A percentile compares a stretch with the other conserved stretches of the same genome.
These are phyloP conservation scores for Ricordea florida DNA, from an alignment of 92 coral and sea anemone species.

Conservation along the genomic window DNA sequence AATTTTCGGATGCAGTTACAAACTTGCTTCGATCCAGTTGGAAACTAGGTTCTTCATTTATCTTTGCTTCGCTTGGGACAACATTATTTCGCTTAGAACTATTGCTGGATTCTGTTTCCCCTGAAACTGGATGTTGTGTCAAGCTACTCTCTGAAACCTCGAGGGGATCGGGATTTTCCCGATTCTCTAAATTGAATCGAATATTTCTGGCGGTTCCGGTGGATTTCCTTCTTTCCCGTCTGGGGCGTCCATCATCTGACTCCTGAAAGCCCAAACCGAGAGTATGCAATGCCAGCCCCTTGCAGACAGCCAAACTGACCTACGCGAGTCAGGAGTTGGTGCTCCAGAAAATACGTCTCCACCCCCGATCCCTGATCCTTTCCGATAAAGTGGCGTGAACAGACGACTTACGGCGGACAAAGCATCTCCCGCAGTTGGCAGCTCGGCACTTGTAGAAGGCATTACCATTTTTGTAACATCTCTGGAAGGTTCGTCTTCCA, in stretches of 20 bases:
- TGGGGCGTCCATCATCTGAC: not conserved
- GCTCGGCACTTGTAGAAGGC: slow-evolving; percentile 1
- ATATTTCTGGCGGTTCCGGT: slow-evolving; percentile 15
- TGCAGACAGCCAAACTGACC: not conserved
- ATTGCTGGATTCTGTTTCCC: not conserved
- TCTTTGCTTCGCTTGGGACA: slow-evolving; percentile 1
- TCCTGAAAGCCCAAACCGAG: not conserved
- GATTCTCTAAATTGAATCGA: not conserved
- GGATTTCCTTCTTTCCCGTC: slow-evolving; percentile 24
- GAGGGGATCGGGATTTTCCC: not conserved
- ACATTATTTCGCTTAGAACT: slow-evolving; percentile 19
- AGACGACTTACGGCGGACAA: slow-evolving; percentile 27
- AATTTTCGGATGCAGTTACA: slow-evolving; percentile 59
- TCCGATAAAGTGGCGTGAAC: slow-evolving; percentile 31
- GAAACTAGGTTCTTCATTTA: not conserved
- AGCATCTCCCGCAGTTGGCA: not conserved
- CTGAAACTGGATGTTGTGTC: not conserved
- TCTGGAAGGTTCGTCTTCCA: not conserved
- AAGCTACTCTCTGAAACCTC: not conserved
- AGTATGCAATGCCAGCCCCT: not conserved
- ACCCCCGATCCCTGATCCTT: slow-evolving; percentile 10
- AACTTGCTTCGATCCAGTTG: slow-evolving; percentile 56
- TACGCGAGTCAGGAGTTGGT: not conserved
- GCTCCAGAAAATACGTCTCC: not conserved
- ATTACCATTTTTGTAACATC: not conserved